Base-by-base conservation (phyloP, 1,140 invertebrate species). In the Sitophilus oryzae region DNA sequence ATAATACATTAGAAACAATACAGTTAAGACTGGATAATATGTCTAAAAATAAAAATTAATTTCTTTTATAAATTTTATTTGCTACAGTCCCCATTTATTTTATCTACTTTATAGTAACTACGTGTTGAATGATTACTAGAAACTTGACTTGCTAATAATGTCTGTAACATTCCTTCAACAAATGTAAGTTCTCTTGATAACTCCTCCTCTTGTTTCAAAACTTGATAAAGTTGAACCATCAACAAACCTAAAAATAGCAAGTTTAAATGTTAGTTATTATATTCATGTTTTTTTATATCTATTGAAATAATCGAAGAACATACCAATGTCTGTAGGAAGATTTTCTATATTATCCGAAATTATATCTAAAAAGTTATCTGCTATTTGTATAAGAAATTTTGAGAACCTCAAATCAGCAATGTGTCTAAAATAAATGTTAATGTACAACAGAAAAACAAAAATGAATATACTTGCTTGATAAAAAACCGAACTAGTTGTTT, bases 381-480 rank as follows among this genome's bases (percentile, higher is more conserved):
- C 74, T 19, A 89, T 83, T 74, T 90, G 82, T 23, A 89, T 74
- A 2, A 94, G 65, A 10, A 84, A 79, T 46, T 80, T 76, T 30
- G 82, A 84, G 70, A 89, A 93, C 60, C 83, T 78, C 36, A 80
- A 74, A 66, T 85, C 86, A 41, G 87, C 82, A 43, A 93, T 74
- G 69, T 91, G 77, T 50, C 75, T 82, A 35, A 54, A 54, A 54
- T n/a, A 49, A 49, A 20, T 10, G 8, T 47, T 11, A 21, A 30
- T 14, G 1, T 40, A 1, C n/a, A 9, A 40, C 2, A n/a, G 10
- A 9, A n/a, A 40, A 40, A 15, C 9, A 2, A 8, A 40, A 1
- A n/a, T 14, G 18, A 9, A 40, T 9, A 40, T 22, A 52, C 22
- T 11, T 48, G 48, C 52, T 38, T 56, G 49, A 79, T 81, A n/a